Evolutionary conservation across 2,113 vertebrate species (phyloP).

Genomic region (Sterrhoptilus dennistouni): DNA sequence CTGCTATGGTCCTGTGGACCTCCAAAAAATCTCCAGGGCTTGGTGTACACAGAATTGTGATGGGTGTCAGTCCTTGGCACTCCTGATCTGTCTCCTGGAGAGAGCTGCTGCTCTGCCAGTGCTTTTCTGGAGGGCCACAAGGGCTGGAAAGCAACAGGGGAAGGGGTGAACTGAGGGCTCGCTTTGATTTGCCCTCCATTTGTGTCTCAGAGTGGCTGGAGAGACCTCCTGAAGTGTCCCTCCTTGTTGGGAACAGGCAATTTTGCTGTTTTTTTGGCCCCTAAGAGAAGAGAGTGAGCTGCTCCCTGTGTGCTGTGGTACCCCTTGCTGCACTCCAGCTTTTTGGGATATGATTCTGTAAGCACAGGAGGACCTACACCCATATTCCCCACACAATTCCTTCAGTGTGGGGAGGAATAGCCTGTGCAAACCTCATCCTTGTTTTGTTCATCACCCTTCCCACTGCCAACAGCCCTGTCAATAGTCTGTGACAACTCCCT

Average conservation of each 20-base stretch:
- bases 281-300: not conserved
- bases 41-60: not conserved
- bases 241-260: not conserved
- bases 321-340: not conserved
- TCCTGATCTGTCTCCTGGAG: not conserved
- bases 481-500: not conserved
- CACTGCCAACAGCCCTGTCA: not conserved
- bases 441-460: not conserved
- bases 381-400: fast-evolving
- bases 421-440: not conserved
- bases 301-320: not conserved
- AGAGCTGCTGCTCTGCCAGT: not conserved
- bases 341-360: not conserved
- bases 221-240: not conserved
- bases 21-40: not conserved
- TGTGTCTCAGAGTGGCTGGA: not conserved
- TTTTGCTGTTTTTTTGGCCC: not conserved
- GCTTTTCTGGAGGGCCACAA: not conserved
- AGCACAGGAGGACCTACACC: not conserved
- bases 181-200: not conserved
- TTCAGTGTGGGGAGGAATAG: not conserved
- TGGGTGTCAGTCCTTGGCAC: not conserved
- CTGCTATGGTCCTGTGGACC: not conserved
- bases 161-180: not conserved
- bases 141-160: not conserved